Percentiles rank a stretch among this genome's conserved stretches.
Conservation (phyloP, 2,888 invertebrate genomes). For the Cordilura impudica region DNA sequence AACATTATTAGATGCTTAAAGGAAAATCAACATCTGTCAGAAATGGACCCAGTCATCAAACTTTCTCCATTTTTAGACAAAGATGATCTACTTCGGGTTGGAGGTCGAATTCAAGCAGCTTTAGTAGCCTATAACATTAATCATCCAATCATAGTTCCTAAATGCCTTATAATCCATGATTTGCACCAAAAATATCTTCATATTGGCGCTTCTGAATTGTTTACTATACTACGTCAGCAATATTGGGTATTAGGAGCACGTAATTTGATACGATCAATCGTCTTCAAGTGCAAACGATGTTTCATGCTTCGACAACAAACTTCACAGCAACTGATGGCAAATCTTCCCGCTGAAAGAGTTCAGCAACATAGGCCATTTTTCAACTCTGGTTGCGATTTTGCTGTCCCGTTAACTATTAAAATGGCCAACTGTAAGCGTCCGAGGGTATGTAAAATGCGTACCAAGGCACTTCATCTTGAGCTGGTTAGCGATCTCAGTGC, state of each 20-base stretch:
- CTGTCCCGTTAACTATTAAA: neutral
- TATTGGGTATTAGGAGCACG: neutral
- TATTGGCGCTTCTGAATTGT: neutral
- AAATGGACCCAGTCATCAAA: neutral
- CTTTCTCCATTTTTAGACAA: neutral
- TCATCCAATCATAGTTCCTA: neutral
- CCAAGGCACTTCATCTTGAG: conserved; percentile 52
- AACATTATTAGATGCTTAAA: too few species aligned
- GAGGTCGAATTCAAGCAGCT: neutral
- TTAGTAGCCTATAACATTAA: neutral
- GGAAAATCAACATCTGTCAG: neutral
- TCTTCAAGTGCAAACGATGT: neutral
- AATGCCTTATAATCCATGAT: neutral
- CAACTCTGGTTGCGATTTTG: neutral
- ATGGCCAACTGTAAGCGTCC: conserved; percentile 2
- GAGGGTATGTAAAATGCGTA: conserved; percentile 26
- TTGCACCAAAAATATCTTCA: neutral
- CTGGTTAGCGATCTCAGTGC: conserved; percentile 29
- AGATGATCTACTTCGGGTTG: neutral
- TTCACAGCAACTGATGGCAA: neutral
- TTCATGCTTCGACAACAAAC: neutral
- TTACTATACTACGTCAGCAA: neutral
- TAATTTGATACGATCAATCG: neutral
- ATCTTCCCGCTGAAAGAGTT: neutral
- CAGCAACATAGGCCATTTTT: neutral